Percentiles rank a stretch among this genome's conserved stretches.
phyloP scores from a whole-genome alignment of 1,140 invertebrate genomes.

The Chlorops oryzae region DNA sequence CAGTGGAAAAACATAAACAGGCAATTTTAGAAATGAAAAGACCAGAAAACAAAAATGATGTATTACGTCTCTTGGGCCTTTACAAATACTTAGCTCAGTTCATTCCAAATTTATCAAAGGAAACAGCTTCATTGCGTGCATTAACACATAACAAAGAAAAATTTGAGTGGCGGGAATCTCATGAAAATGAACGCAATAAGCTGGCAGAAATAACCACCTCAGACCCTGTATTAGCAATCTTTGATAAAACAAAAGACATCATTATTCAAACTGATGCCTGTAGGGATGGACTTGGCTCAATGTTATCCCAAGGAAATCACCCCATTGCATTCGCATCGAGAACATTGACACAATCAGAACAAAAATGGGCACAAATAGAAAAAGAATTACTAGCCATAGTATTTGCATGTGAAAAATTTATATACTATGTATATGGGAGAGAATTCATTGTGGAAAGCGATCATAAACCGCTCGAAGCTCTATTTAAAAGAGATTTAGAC shows the following conservation, averaged over 20 bases:
- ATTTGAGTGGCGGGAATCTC: slow-evolving; percentile 23
- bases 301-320: slow-evolving; percentile 35
- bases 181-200: slow-evolving; percentile 16
- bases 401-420: slow-evolving; percentile 25
- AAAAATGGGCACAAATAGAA: slow-evolving; percentile 33
- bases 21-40: background rate
- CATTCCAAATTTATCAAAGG: slow-evolving; percentile 23
- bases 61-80: slow-evolving; percentile 12
- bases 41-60: slow-evolving; percentile 25
- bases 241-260: slow-evolving; percentile 11
- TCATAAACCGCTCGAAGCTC: slow-evolving; percentile 48
- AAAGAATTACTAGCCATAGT: slow-evolving; percentile 31
- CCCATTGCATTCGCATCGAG: slow-evolving; percentile 40
- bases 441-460: slow-evolving; percentile 42
- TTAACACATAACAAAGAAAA: slow-evolving; percentile 21
- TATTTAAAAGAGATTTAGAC: slow-evolving; percentile 39
- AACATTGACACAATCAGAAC: slow-evolving; percentile 3
- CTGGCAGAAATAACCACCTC: slow-evolving; percentile 21
- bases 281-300: slow-evolving; percentile 33
- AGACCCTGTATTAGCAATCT: slow-evolving; percentile 16
- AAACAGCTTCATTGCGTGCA: slow-evolving; percentile 17
- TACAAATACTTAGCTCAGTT: slow-evolving; percentile 8
- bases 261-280: slow-evolving; percentile 23
- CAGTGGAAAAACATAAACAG: no score
- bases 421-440: slow-evolving; percentile 25